phyloP scores from a whole-genome alignment of 2,113 vertebrate species.

The Smithornis capensis region DNA sequence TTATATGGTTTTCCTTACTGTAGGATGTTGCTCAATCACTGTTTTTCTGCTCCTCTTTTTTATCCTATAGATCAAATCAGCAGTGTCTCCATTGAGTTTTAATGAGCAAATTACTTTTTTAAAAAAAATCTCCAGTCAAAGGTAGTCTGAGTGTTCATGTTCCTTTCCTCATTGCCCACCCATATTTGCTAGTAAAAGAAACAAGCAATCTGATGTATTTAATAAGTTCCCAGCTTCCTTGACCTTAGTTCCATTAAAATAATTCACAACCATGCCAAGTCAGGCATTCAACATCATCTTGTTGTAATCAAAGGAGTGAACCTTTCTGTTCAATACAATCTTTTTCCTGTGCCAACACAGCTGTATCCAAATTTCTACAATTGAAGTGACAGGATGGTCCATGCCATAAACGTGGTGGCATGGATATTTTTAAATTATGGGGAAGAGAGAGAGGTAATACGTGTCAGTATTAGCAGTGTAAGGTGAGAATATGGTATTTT shows the following conservation, averaged over 20 bases:
- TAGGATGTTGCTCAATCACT: not conserved
- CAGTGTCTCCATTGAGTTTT: not conserved
- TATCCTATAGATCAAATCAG: not conserved
- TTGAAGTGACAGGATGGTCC: not conserved
- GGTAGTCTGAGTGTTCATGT: fast-evolving
- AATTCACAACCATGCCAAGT: not conserved
- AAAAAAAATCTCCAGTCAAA: not conserved
- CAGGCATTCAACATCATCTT: not conserved
- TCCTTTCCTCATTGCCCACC: not conserved
- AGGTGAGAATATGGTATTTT: not conserved
- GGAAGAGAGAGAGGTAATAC: not conserved
- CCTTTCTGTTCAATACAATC: not conserved
- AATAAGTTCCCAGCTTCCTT: not conserved
- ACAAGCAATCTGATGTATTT: not conserved
- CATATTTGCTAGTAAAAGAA: not conserved
- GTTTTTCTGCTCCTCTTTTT: not conserved
- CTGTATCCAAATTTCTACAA: not conserved
- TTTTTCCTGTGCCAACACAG: not conserved
- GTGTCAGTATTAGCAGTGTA: not conserved
- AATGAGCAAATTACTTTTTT: not conserved
- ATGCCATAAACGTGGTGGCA: not conserved
- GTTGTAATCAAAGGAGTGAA: not conserved
- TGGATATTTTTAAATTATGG: not conserved
- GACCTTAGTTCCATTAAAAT: not conserved
- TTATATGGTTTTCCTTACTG: not conserved